A percentile compares a stretch with the other conserved stretches of the same genome.
Evolutionary conservation across 2,113 vertebrate species (phyloP).

Genomic region (Rhynchomys soricoides): DNA sequence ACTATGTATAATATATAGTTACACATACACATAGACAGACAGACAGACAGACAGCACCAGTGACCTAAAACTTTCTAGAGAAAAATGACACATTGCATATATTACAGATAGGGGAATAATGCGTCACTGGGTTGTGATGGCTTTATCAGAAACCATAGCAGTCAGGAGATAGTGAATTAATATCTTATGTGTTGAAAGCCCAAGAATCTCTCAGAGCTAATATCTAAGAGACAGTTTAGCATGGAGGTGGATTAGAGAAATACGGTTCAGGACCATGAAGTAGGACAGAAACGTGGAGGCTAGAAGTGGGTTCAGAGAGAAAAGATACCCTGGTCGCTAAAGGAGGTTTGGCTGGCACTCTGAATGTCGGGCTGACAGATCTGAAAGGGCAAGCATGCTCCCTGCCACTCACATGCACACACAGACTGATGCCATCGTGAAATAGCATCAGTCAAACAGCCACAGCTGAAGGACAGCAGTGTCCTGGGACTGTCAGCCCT

Average conservation of each 20-base stretch:
- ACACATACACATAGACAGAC: background rate
- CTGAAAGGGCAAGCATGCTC: background rate
- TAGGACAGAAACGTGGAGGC: background rate
- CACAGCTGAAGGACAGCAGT: background rate
- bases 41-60: background rate
- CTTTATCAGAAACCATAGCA: background rate
- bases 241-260: background rate
- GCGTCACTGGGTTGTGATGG: background rate
- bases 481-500: background rate
- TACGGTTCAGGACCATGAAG: background rate
- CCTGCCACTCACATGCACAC: background rate
- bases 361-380: background rate
- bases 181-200: background rate
- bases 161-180: background rate
- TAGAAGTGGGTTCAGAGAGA: background rate
- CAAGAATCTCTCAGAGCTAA: background rate
- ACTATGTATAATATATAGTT: background rate
- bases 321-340: background rate
- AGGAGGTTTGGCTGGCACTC: background rate
- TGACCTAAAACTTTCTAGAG: background rate
- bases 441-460: background rate
- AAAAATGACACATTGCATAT: background rate
- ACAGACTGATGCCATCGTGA: background rate
- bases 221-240: background rate
- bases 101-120: background rate